These are phyloP conservation scores for Arctocebus calabarensis DNA, from an alignment of 2,797 vertebrate genomes.

Conservation along the genomic window DNA sequence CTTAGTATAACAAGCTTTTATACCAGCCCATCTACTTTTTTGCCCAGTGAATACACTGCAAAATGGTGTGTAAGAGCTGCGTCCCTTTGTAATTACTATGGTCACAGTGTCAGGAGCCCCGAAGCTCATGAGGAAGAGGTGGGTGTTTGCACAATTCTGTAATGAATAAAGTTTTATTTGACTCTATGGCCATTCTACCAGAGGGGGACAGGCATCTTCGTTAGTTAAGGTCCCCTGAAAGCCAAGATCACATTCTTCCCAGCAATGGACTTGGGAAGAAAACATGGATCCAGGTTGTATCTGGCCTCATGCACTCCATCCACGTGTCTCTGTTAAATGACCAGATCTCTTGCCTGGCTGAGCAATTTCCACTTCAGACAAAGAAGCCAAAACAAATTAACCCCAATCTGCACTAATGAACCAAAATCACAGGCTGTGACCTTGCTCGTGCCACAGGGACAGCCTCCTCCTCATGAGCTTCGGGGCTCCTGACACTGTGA, in stretches of 20 bases:
- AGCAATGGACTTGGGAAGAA: not conserved
- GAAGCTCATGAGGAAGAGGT: not conserved
- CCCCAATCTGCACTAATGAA: slow-evolving; percentile 47
- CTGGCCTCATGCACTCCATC: accelerated
- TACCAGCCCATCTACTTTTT: not conserved
- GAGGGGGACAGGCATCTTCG: not conserved
- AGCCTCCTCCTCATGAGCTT: not conserved
- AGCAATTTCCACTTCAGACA: slow-evolving; percentile 5
- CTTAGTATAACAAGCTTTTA: not conserved
- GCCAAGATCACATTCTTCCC: not conserved
- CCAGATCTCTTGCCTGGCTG: not conserved
- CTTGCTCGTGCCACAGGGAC: not conserved
- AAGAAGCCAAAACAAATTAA: slow-evolving; percentile 50
- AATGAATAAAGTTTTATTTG: not conserved
- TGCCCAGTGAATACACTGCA: not conserved
- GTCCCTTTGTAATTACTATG: not conserved
- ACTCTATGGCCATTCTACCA: not conserved
- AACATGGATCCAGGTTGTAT: not conserved
- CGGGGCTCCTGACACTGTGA: not conserved
- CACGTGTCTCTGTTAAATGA: not conserved
- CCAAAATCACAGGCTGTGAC: not conserved
- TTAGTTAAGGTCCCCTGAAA: slow-evolving; percentile 1
- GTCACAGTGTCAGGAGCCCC: not conserved
- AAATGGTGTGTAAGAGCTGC: not conserved
- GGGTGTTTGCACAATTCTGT: not conserved